A percentile compares a stretch with the other conserved stretches of the same genome.
These are phyloP conservation scores for Kryptolebias ocellatus DNA, from an alignment of 2,797 vertebrate species.

Conservation along the genomic window DNA sequence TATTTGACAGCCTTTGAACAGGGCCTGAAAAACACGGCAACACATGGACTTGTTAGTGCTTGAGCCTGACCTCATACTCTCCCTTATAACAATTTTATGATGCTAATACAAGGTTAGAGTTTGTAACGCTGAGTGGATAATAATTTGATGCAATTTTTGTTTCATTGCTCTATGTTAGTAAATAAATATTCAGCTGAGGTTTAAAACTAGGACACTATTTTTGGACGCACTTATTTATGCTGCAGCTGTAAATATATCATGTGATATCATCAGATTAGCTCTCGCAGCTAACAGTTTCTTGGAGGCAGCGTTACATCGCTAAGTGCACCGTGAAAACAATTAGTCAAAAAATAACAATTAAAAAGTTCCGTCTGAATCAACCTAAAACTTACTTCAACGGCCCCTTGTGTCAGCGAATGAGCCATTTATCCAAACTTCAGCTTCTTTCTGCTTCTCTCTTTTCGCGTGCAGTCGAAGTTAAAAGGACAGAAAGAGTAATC, in stretches of 20 bases:
- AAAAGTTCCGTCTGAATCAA: not conserved
- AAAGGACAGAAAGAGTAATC: fast-evolving
- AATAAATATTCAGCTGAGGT: not conserved
- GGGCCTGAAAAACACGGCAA: slow-evolving; percentile 51
- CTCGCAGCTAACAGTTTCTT: slow-evolving; percentile 31
- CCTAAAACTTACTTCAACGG: slow-evolving; percentile 59
- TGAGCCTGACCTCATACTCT: slow-evolving; percentile 6
- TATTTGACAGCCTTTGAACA: slow-evolving; percentile 33
- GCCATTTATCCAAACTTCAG: slow-evolving; percentile 44
- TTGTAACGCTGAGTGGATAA: not conserved
- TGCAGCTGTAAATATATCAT: not conserved
- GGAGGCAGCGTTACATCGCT: not conserved
- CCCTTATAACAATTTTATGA: slow-evolving; percentile 8
- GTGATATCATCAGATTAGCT: slow-evolving; percentile 15
- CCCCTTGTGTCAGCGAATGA: slow-evolving; percentile 59
- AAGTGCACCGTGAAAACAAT: not conserved
- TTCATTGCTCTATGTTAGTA: too few species aligned
- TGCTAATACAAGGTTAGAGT: slow-evolving; percentile 6
- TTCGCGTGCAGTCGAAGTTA: fast-evolving
- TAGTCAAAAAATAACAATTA: not conserved
- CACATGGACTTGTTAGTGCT: slow-evolving; percentile 14
- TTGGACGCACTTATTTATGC: too few species aligned
- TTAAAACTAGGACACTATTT: not conserved
- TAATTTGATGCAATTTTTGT: not conserved
- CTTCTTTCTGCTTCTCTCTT: not conserved